These are phyloP conservation scores for Drosophila recens DNA, from an alignment of 2,888 invertebrate genomes.

Conservation along the genomic window DNA sequence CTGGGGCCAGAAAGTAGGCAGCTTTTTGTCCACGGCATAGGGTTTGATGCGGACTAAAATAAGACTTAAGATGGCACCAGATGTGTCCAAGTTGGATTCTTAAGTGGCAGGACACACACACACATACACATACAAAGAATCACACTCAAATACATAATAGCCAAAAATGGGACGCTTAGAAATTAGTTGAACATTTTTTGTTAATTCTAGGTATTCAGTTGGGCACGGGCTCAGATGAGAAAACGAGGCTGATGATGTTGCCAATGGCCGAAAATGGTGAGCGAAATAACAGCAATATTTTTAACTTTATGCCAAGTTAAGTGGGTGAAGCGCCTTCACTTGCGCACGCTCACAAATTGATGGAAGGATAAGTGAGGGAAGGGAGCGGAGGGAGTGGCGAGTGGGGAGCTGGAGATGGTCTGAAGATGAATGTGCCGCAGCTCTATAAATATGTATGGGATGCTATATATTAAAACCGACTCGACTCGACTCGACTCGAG, in stretches of 20 bases:
- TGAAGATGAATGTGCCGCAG: constrained; percentile 82
- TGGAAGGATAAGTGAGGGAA: neutral
- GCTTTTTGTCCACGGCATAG: constrained; percentile 20
- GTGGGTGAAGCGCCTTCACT: constrained; percentile 66
- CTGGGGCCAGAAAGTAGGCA: constrained; percentile 9
- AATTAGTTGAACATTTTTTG: constrained; percentile 61
- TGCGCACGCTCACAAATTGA: constrained; percentile 41
- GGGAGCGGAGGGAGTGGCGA: constrained; percentile 1
- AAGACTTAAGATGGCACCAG: constrained; percentile 58
- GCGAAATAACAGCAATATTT: constrained; percentile 64
- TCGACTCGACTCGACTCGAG: constrained; percentile 67
- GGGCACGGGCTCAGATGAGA: constrained; percentile 50
- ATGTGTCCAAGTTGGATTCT: constrained; percentile 68
- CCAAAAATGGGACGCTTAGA: constrained; percentile 36
- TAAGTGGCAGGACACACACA: constrained; percentile 52
- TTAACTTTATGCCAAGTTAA: constrained; percentile 75
- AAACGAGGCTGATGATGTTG: constrained; percentile 63
- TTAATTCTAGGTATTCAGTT: constrained; percentile 59
- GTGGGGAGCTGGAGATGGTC: constrained; percentile 39
- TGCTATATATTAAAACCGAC: constrained; percentile 83
- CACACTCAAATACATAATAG: constrained; percentile 1
- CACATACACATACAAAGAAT: constrained; percentile 15
- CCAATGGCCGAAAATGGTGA: constrained; percentile 49
- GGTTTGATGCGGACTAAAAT: constrained; percentile 25
- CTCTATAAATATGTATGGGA: constrained; percentile 83